These are phyloP conservation scores for Cephalopachus bancanus DNA, from an alignment of 2,797 vertebrate genomes.

Conservation along the genomic window DNA sequence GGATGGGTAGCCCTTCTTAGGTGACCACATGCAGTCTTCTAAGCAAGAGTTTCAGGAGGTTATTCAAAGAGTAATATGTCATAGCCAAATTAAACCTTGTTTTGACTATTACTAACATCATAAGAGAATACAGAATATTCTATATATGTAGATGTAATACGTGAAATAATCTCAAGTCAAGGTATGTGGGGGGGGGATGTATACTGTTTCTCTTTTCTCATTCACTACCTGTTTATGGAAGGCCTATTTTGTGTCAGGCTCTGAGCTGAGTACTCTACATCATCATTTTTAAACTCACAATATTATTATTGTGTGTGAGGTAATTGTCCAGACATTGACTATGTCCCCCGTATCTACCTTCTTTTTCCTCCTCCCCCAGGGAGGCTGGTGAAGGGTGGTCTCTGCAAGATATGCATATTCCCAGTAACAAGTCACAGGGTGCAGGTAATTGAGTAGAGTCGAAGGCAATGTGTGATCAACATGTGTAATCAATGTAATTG, in stretches of 20 bases:
- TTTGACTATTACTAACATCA: not conserved
- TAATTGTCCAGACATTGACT: too few relatives aligned
- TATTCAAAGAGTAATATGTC: not conserved
- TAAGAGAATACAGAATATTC: not conserved
- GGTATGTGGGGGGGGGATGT: not conserved
- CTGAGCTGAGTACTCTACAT: not conserved
- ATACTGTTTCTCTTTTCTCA: not conserved
- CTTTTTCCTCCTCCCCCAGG: too few relatives aligned
- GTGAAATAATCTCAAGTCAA: not conserved
- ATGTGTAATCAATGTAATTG: too few relatives aligned
- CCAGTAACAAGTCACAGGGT: too few relatives aligned
- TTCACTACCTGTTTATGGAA: not conserved
- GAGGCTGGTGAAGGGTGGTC: too few relatives aligned
- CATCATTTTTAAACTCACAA: conserved; percentile 14
- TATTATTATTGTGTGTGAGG: not conserved
- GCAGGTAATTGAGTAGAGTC: too few relatives aligned
- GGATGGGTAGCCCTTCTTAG: not conserved
- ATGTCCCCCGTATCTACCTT: too few relatives aligned
- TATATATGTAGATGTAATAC: not conserved
- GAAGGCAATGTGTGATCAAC: too few relatives aligned
- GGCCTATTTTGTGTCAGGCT: not conserved
- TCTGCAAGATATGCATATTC: too few relatives aligned
- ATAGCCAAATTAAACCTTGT: not conserved
- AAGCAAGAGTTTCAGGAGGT: not conserved
- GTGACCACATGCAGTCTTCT: not conserved